Evolutionary conservation across 2,797 vertebrate species (phyloP).

Genomic region (Myoxocephalus aenaeus): DNA sequence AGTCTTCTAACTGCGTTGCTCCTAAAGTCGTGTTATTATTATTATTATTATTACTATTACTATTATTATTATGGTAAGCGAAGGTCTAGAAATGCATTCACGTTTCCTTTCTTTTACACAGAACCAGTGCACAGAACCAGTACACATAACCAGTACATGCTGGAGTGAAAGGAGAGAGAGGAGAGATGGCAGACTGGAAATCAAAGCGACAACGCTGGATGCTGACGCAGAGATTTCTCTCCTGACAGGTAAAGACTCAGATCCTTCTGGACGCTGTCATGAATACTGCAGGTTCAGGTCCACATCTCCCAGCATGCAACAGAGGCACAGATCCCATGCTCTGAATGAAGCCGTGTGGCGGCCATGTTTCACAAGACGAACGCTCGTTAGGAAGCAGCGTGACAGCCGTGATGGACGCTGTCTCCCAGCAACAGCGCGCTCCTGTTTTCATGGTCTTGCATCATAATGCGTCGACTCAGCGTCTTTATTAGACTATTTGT

Average conservation of each 20-base stretch:
- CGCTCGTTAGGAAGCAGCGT: slow-evolving; percentile 10
- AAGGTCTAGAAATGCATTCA: too few species aligned
- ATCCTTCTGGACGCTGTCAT: slow-evolving; percentile 51
- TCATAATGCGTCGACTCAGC: slow-evolving; percentile 23
- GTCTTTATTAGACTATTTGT: slow-evolving; percentile 46
- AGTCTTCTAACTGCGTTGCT: too few species aligned
- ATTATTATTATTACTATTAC: too few species aligned
- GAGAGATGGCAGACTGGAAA: slow-evolving; percentile 26
- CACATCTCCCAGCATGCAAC: slow-evolving; percentile 5
- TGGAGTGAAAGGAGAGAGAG: too few species aligned
- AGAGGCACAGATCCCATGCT: slow-evolving; percentile 3
- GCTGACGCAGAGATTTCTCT: slow-evolving; percentile 36
- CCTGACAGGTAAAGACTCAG: slow-evolving; percentile 58
- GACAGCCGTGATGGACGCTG: slow-evolving; percentile 21
- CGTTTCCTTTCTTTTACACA: too few species aligned
- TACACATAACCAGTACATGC: too few species aligned
- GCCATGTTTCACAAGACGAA: slow-evolving; percentile 11
- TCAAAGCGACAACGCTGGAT: slow-evolving; percentile 29
- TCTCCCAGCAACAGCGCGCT: background rate
- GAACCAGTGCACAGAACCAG: too few species aligned
- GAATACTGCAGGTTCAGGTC: slow-evolving; percentile 43
- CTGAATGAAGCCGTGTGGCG: slow-evolving; percentile 6
- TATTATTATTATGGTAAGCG: too few species aligned
- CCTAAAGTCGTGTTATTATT: too few species aligned
- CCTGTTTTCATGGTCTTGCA: slow-evolving; percentile 29